phyloP scores from a whole-genome alignment of 2,797 vertebrate genomes.

The Aplochiton taeniatus region DNA sequence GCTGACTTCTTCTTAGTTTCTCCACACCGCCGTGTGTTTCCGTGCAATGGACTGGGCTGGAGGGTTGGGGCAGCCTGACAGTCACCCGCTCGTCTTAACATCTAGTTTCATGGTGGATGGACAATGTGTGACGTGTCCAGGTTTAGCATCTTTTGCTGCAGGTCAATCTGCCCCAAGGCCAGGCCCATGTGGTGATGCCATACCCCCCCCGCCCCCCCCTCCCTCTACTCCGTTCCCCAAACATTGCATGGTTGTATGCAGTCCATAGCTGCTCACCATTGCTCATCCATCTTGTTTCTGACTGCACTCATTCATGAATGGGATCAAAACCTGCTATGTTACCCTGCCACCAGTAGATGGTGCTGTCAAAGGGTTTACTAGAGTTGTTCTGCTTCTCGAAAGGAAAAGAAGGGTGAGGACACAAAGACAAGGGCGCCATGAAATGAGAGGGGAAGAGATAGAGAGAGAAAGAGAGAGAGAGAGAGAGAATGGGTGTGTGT shows the following conservation, averaged over 20 bases:
- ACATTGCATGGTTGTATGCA: constrained; percentile 40
- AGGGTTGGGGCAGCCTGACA: too few relatives aligned
- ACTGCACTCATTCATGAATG: constrained; percentile 19
- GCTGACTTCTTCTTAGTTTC: constrained; percentile 79
- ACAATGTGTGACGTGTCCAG: too few relatives aligned
- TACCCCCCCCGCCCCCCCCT: constrained; percentile 20
- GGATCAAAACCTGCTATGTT: constrained; percentile 53
- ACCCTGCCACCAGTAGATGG: constrained; percentile 52
- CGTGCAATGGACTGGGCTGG: not conserved
- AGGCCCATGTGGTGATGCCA: too few relatives aligned
- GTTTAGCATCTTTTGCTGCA: too few relatives aligned
- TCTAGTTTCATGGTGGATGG: too few relatives aligned
- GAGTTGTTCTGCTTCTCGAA: constrained; percentile 28
- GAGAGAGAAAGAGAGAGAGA: constrained; percentile 17
- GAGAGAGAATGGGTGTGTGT: not conserved
- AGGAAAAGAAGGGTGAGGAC: constrained; percentile 1
- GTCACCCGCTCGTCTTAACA: too few relatives aligned
- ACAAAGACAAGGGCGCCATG: not conserved
- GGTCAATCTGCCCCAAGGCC: too few relatives aligned
- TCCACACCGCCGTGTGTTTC: not conserved
- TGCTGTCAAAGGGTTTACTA: constrained; percentile 47
- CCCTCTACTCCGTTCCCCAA: constrained; percentile 15
- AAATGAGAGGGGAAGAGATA: constrained; percentile 20
- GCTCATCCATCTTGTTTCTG: constrained; percentile 36
- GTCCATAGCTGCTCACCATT: constrained; percentile 37